Conservation (phyloP, 2,797 vertebrate genomes). For the Lacerta agilis region DNA sequence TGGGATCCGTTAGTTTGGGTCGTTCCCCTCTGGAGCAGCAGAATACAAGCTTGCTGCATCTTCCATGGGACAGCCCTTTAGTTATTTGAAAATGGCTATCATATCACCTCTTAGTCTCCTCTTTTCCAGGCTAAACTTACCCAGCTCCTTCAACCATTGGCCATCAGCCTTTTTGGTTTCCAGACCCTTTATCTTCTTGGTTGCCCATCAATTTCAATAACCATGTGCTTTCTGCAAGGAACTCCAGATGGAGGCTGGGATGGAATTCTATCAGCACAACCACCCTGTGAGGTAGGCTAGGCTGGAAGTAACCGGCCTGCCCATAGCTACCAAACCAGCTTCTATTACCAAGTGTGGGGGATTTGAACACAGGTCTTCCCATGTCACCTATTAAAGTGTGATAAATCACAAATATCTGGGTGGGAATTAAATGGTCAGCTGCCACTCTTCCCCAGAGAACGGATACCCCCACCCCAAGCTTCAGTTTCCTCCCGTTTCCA, state of each 20-base stretch:
- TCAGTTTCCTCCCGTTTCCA: neutral
- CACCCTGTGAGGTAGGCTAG: neutral
- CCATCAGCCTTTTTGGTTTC: no score
- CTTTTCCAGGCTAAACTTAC: no score
- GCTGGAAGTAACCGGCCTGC: neutral
- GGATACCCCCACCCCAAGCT: neutral
- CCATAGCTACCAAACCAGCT: neutral
- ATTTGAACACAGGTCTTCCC: neutral
- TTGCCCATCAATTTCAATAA: neutral
- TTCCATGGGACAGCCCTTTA: no score
- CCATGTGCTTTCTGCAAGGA: neutral
- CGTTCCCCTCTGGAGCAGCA: no score
- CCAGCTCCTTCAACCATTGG: no score
- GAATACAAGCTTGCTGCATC: no score
- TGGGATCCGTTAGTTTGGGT: no score
- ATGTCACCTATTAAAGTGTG: neutral
- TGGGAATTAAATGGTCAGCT: neutral
- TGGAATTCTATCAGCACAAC: neutral
- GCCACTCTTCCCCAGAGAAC: neutral
- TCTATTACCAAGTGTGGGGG: neutral
- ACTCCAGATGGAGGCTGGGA: neutral
- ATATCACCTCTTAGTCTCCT: no score
- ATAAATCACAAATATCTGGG: neutral
- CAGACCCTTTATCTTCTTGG: no score
- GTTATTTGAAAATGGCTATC: no score